These are phyloP conservation scores for Polyodon spathula DNA, from an alignment of 2,113 vertebrate species.

Conservation along the genomic window DNA sequence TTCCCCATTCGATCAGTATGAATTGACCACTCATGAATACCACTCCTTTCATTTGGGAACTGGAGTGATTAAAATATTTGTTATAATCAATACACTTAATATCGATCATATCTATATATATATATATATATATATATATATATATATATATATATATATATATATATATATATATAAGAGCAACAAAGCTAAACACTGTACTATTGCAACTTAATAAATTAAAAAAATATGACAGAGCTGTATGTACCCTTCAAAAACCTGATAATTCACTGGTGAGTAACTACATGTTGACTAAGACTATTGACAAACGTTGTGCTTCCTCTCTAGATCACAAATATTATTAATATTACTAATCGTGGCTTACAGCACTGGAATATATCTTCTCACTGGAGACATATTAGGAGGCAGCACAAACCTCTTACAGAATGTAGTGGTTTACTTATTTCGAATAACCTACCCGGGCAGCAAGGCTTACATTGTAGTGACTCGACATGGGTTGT, in stretches of 20 bases:
- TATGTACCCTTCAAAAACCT: too few species aligned
- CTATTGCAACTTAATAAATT: too few species aligned
- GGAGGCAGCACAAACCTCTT: neutral
- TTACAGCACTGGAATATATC: too few species aligned
- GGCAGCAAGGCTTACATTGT: slow-evolving; percentile 33
- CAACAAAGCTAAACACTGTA: too few species aligned
- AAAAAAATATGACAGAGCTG: too few species aligned
- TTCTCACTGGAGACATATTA: slow-evolving; percentile 22
- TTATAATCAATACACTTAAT: neutral
- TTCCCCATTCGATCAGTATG: slow-evolving; percentile 4
- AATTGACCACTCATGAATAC: slow-evolving; percentile 27
- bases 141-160: too few species aligned
- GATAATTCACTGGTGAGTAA: too few species aligned
- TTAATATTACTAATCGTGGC: too few species aligned
- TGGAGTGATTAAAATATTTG: slow-evolving; percentile 15
- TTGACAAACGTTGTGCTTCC: too few species aligned
- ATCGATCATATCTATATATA: neutral
- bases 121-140: neutral
- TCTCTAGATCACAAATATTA: too few species aligned
- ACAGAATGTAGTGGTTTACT: neutral
- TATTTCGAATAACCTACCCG: slow-evolving; percentile 44
- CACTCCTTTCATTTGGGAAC: slow-evolving; percentile 48
- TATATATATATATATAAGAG: too few species aligned
- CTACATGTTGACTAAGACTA: too few species aligned
- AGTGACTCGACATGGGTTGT: slow-evolving; percentile 35